Base-by-base conservation (phyloP, 64 coral and sea anemone genomes). In the Catalaphyllia jardinei region DNA sequence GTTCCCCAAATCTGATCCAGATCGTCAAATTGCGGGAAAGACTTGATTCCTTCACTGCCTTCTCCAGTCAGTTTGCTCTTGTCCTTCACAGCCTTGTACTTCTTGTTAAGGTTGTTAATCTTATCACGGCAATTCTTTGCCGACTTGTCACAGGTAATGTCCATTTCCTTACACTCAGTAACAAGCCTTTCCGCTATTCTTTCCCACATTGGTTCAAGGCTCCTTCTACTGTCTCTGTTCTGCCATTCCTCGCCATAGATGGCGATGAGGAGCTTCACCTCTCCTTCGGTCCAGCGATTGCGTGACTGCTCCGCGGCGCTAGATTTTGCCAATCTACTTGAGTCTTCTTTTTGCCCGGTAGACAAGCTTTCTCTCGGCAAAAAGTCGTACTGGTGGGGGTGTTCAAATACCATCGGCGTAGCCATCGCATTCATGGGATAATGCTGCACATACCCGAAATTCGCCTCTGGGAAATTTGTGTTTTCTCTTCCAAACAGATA, bases 191-290 rank as follows among this genome's bases (percentile, higher is more conserved):
- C 52, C 10, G 20, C 88, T 52, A 72, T 54, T 69, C 52, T 78
- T 14, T 79, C 88, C 88, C 88, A 89, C 88, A 89, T 89, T 18
- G 88, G 30, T 22, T 89, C 88, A 18, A 89, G 31, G 76, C 39
- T 89, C 20, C 78, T 89, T 71, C 76, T 60, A 31, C 65, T 89
- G 11, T 46, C 61, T 71, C 59, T 78, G 24, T 79, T 42, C 59
- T 89, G 19, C 27, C 14, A 89, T 65, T 89, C 87, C 51, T 79
- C 38, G 11, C 52, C 38, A 31, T 89, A 89, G 22, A 89, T 79
- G 0, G 39, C 18, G 15, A 89, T 80, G 31, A 79, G 60, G 54
- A 80, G 63, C 61, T 79, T 89, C 4, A 89, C 88, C 49, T 89
- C 88, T 80, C 76, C 76, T 19, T 89, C 75, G 3, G 39, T 20